Evolutionary conservation across 2,113 vertebrate species (phyloP).

Genomic region (Mus spicilegus): DNA sequence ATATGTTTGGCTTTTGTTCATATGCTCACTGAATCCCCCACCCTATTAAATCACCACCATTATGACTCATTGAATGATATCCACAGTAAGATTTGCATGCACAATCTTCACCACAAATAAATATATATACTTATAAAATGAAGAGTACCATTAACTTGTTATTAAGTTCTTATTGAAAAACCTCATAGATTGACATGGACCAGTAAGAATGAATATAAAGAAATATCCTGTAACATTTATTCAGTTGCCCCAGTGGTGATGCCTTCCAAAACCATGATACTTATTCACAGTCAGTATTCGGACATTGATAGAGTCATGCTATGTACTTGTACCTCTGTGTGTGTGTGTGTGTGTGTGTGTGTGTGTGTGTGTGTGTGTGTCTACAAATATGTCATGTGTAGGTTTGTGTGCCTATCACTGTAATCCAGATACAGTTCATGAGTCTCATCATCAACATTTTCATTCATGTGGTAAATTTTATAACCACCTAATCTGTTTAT

Average conservation of each 20-base stretch:
- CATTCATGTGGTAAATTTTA: background rate
- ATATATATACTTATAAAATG: background rate
- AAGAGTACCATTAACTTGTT: background rate
- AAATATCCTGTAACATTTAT: background rate
- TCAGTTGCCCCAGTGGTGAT: background rate
- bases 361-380: background rate
- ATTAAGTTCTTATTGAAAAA: background rate
- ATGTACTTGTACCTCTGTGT: background rate
- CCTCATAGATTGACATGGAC: background rate
- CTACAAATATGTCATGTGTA: background rate
- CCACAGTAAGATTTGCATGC: background rate
- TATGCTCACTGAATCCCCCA: background rate
- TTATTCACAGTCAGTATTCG: background rate
- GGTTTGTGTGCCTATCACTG: background rate
- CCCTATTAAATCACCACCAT: background rate
- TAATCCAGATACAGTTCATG: background rate
- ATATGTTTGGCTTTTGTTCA: background rate
- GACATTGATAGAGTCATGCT: background rate
- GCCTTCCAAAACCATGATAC: background rate
- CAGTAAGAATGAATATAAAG: background rate
- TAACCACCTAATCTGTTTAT: background rate
- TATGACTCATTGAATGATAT: background rate
- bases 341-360: background rate
- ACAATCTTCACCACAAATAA: background rate
- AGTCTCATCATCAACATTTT: background rate